phyloP scores from a whole-genome alignment of 2,113 vertebrate species.

The Brachirus orientalis region DNA sequence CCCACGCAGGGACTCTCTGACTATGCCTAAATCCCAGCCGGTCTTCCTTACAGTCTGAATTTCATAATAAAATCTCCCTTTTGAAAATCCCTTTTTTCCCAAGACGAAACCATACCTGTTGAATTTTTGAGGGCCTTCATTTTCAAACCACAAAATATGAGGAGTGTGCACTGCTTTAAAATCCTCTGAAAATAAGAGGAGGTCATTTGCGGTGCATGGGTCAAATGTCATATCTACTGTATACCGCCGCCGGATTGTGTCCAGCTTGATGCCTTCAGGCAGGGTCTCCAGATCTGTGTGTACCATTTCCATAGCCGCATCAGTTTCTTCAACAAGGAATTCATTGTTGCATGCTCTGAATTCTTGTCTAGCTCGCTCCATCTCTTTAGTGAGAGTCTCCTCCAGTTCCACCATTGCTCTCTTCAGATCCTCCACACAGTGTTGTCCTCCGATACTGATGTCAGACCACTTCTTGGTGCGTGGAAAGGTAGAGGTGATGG shows the following conservation, averaged over 20 bases:
- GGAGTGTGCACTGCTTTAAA: constrained; percentile 8
- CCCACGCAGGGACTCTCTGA: not conserved
- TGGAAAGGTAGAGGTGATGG: not conserved
- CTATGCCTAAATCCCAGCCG: constrained; percentile 25
- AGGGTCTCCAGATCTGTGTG: not conserved
- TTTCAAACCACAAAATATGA: not conserved
- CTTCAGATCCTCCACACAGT: not conserved
- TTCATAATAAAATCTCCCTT: constrained; percentile 40
- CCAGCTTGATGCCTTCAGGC: constrained; percentile 11
- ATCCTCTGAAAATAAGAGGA: constrained; percentile 8
- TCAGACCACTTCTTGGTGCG: constrained; percentile 20
- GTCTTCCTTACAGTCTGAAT: constrained; percentile 2
- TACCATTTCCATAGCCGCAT: not conserved
- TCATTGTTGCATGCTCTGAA: not conserved
- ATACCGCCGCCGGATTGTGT: not conserved
- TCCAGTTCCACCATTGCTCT: constrained; percentile 1
- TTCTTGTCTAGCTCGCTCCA: not conserved
- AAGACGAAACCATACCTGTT: constrained; percentile 6
- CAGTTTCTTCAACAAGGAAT: not conserved
- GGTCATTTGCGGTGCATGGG: constrained; percentile 6
- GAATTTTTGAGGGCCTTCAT: not conserved
- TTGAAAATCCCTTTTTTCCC: constrained; percentile 7
- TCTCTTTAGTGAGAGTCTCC: not conserved
- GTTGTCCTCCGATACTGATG: not conserved
- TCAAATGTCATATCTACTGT: constrained; percentile 35